These are phyloP conservation scores for Taphrorychus bicolor DNA, from an alignment of 2,888 invertebrate genomes.

Conservation along the genomic window DNA sequence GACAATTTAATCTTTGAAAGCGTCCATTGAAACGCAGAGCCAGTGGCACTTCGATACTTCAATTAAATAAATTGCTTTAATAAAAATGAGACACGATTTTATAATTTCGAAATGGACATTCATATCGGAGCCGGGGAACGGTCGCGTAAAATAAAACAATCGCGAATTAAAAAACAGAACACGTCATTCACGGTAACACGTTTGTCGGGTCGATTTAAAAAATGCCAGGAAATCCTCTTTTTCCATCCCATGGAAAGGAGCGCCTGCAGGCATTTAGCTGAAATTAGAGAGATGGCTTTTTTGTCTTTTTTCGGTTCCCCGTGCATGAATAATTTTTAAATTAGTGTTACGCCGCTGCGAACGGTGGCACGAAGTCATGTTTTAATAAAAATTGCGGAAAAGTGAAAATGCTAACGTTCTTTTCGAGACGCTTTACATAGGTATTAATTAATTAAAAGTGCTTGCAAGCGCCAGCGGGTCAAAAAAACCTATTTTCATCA, in stretches of 20 bases:
- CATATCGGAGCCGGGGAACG: constrained; percentile 5
- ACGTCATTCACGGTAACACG: constrained; percentile 24
- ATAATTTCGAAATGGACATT: constrained; percentile 23
- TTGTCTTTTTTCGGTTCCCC: not conserved
- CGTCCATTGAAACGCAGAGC: not conserved
- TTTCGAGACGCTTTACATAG: not conserved
- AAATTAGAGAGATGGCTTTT: constrained; percentile 4
- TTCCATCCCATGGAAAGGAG: constrained; percentile 16
- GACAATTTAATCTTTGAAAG: not conserved
- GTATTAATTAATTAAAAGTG: not conserved
- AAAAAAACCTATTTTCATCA: no score
- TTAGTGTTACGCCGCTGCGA: constrained; percentile 2
- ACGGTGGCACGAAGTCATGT: not conserved
- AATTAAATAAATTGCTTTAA: constrained; percentile 18
- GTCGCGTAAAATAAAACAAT: constrained; percentile 15
- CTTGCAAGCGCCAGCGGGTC: no score
- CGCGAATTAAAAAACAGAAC: constrained; percentile 27
- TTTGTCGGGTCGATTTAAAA: constrained; percentile 24
- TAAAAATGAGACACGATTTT: constrained; percentile 12
- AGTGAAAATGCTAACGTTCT: not conserved
- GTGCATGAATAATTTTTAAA: constrained; percentile 2
- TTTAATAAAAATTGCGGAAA: constrained; percentile 2
- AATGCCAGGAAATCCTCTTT: constrained; percentile 3
- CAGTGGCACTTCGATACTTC: not conserved
- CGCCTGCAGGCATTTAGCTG: constrained; percentile 6